A percentile compares a stretch with the other conserved stretches of the same genome.
phyloP scores from a whole-genome alignment of 2,113 vertebrate genomes.

The Myxocyprinus asiaticus region DNA sequence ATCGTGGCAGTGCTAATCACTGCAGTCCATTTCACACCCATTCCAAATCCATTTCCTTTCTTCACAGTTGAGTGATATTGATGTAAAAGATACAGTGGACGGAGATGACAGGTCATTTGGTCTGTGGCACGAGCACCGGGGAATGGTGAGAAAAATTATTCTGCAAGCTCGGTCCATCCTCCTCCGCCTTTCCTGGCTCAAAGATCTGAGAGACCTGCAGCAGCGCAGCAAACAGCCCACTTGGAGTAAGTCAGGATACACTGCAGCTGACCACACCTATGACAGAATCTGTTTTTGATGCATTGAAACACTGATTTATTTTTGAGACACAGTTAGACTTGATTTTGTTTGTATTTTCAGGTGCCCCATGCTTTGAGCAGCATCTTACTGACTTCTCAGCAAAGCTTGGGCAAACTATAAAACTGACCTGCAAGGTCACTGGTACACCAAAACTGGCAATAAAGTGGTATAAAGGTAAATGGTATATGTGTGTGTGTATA shows the following conservation, averaged over 20 bases:
- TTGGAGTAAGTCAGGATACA: conserved; percentile 80
- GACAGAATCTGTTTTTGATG: neutral
- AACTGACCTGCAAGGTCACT: conserved; percentile 86
- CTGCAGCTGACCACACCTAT: neutral
- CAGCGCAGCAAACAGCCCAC: conserved; percentile 77
- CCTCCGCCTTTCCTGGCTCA: conserved; percentile 92
- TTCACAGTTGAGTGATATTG: conserved; percentile 85
- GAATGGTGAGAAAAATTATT: conserved; percentile 87
- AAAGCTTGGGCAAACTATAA: conserved; percentile 89
- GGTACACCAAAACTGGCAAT: conserved; percentile 85
- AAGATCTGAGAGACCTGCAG: conserved; percentile 88
- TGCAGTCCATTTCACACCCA: neutral
- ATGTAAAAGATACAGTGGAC: conserved; percentile 86
- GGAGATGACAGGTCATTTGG: conserved; percentile 90
- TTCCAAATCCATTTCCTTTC: neutral
- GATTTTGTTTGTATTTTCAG: conserved; percentile 64
- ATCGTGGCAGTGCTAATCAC: neutral
- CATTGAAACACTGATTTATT: neutral
- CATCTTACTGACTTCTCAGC: conserved; percentile 81
- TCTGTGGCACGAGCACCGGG: conserved; percentile 92
- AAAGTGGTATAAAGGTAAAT: conserved; percentile 93
- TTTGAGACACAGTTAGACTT: neutral
- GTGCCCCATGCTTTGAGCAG: conserved; percentile 85
- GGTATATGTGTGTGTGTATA: neutral
- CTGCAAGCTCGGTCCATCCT: conserved; percentile 86